Evolutionary conservation across 2,888 invertebrate genomes (phyloP).

Genomic region (Hecatera dysodea): DNA sequence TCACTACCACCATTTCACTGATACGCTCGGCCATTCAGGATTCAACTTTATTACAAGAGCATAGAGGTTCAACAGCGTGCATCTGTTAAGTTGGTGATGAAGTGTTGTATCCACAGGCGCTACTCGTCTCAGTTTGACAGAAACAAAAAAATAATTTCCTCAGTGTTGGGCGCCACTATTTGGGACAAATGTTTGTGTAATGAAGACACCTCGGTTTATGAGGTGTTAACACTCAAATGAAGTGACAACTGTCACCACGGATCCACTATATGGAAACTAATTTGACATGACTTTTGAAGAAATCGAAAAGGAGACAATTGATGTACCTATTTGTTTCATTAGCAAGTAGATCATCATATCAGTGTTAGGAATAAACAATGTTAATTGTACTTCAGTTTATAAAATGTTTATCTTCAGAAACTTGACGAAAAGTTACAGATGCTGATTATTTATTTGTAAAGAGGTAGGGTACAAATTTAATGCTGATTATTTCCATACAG

Average conservation of each 20-base stretch:
- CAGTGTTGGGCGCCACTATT: conserved; percentile 42
- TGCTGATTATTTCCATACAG: too few relatives aligned
- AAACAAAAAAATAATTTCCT: conserved; percentile 66
- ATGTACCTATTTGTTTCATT: neutral
- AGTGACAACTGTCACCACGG: conserved; percentile 56
- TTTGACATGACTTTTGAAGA: conserved; percentile 28
- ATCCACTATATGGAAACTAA: conserved; percentile 22
- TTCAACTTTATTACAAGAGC: conserved; percentile 42
- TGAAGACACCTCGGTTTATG: conserved; percentile 19
- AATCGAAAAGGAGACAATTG: conserved; percentile 4
- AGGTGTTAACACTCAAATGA: conserved; percentile 49
- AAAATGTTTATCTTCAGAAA: neutral
- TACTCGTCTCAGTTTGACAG: conserved; percentile 79
- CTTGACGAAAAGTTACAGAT: neutral
- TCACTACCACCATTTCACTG: conserved; percentile 29
- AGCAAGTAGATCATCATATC: neutral
- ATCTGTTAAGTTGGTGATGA: conserved; percentile 34
- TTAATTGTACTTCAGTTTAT: neutral
- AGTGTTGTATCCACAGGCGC: conserved; percentile 78
- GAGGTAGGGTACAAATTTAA: too few relatives aligned
- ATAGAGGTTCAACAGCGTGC: conserved; percentile 30
- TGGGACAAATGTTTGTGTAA: conserved; percentile 63
- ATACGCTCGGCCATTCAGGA: conserved; percentile 26
- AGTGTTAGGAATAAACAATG: neutral
- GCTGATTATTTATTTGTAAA: too few relatives aligned